Percentiles rank a stretch among this genome's conserved stretches.
Evolutionary conservation across 1,140 invertebrate species (phyloP).

Genomic region (Gonioctena quinquepunctata): DNA sequence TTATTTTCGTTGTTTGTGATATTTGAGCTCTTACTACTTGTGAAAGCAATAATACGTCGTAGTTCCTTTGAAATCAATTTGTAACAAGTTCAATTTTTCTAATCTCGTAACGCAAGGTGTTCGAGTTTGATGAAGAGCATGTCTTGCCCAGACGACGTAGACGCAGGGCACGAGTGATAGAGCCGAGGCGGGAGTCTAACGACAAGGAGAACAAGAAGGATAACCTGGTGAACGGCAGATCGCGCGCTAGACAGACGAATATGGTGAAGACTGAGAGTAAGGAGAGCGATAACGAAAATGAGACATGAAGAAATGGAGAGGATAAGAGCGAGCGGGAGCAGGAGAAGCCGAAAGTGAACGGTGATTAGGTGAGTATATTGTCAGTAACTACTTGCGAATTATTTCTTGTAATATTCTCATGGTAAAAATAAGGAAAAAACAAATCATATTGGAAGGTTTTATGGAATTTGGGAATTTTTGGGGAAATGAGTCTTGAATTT

Average conservation of each 20-base stretch:
- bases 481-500: too few relatives aligned
- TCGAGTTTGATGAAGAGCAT: background rate
- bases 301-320: background rate
- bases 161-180: background rate
- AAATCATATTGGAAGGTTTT: too few relatives aligned
- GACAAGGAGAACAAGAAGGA: slow-evolving; percentile 43
- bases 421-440: too few relatives aligned
- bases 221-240: background rate
- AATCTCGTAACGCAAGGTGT: background rate
- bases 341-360: slow-evolving; percentile 19
- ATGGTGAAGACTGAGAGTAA: slow-evolving; percentile 15
- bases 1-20: too few relatives aligned
- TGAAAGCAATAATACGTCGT: too few relatives aligned
- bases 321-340: slow-evolving; percentile 17
- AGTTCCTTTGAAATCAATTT: too few relatives aligned
- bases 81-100: too few relatives aligned
- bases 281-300: slow-evolving; percentile 10
- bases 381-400: too few relatives aligned
- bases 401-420: too few relatives aligned
- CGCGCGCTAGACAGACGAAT: background rate
- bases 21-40: too few relatives aligned
- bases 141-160: background rate
- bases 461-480: too few relatives aligned
- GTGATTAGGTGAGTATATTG: too few relatives aligned
- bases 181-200: slow-evolving; percentile 25